phyloP scores from a whole-genome alignment of 2,113 vertebrate genomes.

The Microcebus griseorufus region DNA sequence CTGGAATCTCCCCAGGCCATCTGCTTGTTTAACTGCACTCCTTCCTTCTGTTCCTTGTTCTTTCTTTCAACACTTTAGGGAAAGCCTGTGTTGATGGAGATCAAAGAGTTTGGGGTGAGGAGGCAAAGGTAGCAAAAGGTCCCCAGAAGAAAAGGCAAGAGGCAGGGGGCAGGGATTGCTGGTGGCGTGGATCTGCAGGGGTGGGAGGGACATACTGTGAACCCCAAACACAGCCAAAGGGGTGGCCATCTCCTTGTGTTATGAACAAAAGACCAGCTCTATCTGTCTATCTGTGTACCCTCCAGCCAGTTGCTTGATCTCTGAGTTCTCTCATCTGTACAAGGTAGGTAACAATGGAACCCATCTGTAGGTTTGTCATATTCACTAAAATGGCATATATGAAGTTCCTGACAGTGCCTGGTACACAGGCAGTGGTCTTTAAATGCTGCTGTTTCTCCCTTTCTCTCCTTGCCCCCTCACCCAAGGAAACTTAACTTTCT shows the following conservation, averaged over 20 bases:
- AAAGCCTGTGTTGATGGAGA: not conserved
- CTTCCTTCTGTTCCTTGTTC: not conserved
- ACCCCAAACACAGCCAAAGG: not conserved
- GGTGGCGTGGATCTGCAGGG: rapidly evolving
- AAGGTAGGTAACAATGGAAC: not conserved
- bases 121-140: not conserved
- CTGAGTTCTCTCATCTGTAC: not conserved
- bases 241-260: not conserved
- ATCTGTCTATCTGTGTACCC: not conserved
- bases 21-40: not conserved
- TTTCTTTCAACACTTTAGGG: not conserved
- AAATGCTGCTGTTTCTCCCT: not conserved
- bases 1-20: not conserved
- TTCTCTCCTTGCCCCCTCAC: not conserved
- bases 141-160: not conserved
- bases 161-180: not conserved
- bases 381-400: not conserved
- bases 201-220: not conserved
- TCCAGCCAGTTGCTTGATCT: not conserved
- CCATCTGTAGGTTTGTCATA: not conserved
- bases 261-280: not conserved
- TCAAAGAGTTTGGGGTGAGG: not conserved
- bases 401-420: not conserved
- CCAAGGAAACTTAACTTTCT: not conserved
- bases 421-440: rapidly evolving